Conservation (phyloP, 2,797 vertebrate genomes). For the Tokudaia tokunoshimensis region DNA sequence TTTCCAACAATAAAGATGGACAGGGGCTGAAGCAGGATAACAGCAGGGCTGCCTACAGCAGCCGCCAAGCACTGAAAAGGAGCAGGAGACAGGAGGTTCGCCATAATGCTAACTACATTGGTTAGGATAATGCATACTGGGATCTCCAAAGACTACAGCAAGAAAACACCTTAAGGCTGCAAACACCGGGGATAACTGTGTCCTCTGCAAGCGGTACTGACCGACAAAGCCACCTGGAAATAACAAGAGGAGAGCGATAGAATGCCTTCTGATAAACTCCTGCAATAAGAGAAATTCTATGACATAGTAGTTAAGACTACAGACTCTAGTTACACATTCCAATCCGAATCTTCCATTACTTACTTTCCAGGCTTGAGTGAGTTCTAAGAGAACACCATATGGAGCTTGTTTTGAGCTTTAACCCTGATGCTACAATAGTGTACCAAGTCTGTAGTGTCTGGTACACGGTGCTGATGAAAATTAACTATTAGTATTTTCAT, state of each 20-base stretch:
- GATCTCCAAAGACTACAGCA: background rate
- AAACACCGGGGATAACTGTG: background rate
- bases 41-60: no score
- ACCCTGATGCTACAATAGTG: background rate
- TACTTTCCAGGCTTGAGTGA: background rate
- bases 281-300: background rate
- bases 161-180: background rate
- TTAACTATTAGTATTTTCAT: conserved; percentile 38
- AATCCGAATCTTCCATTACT: conserved; percentile 44
- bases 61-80: background rate
- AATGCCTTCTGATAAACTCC: background rate
- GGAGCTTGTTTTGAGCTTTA: background rate
- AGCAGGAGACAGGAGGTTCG: background rate
- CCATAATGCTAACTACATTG: background rate
- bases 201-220: background rate
- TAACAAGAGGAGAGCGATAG: background rate
- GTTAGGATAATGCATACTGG: background rate
- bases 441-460: background rate
- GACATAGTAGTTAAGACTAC: background rate
- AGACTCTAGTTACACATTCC: conserved; percentile 38
- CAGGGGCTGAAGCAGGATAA: background rate
- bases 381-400: background rate
- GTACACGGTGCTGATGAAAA: conserved; percentile 14
- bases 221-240: conserved; percentile 6
- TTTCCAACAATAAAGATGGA: background rate